Conservation (phyloP, 1,140 invertebrate genomes). For the Oppia nitens region DNA sequence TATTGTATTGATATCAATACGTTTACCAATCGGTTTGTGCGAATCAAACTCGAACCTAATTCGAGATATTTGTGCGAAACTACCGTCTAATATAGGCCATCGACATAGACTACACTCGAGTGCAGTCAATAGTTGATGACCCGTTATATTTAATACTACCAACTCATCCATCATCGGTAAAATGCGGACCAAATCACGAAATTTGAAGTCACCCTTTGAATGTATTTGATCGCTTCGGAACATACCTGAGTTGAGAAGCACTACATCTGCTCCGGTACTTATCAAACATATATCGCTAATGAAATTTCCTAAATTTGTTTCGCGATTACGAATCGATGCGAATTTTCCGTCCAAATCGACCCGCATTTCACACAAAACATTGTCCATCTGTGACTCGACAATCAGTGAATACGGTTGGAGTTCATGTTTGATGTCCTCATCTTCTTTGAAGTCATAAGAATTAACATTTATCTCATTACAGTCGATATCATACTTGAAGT, state of each 20-base stretch:
- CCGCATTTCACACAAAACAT: conserved; percentile 57
- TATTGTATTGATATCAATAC: conserved; percentile 51
- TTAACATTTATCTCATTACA: conserved; percentile 54
- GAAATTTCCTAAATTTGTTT: conserved; percentile 78
- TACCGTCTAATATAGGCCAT: conserved; percentile 60
- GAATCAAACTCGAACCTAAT: conserved; percentile 68
- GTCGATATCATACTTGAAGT: conserved; percentile 37
- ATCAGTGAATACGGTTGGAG: conserved; percentile 51
- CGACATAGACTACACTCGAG: conserved; percentile 60
- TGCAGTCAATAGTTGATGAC: conserved; percentile 46
- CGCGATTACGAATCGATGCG: conserved; percentile 50
- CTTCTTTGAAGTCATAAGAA: conserved; percentile 46
- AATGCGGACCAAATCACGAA: conserved; percentile 60
- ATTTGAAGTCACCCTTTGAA: conserved; percentile 56
- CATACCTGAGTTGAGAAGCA: conserved; percentile 74
- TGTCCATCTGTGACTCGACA: conserved; percentile 61
- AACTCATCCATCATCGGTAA: conserved; percentile 67
- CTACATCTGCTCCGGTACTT: conserved; percentile 60
- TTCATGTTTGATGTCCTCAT: conserved; percentile 47
- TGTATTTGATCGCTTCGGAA: conserved; percentile 57
- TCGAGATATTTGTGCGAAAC: conserved; percentile 64
- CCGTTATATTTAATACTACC: conserved; percentile 44
- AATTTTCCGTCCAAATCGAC: conserved; percentile 70
- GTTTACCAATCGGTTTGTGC: conserved; percentile 41
- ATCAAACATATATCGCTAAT: conserved; percentile 65